Percentiles rank a stretch among this genome's conserved stretches.
Evolutionary conservation across 2,113 vertebrate genomes (phyloP).

Genomic region (Camelus dromedarius): DNA sequence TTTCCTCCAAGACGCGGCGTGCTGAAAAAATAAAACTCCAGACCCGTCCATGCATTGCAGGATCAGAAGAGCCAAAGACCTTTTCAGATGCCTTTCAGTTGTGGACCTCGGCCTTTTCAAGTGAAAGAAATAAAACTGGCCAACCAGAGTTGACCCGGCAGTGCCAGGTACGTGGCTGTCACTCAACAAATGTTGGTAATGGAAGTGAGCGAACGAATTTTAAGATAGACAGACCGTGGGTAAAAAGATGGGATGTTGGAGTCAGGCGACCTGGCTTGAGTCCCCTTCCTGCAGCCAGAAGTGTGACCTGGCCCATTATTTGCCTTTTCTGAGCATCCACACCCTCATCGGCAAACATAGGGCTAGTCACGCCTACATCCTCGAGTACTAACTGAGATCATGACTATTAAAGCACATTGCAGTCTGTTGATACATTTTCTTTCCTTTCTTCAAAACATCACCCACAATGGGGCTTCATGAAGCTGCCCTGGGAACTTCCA

Average conservation of each 20-base stretch:
- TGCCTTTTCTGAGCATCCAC: background rate
- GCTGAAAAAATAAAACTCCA: constrained; percentile 74
- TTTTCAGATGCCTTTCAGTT: background rate
- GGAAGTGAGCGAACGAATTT: background rate
- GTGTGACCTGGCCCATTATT: background rate
- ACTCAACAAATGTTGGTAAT: background rate
- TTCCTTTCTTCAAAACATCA: background rate
- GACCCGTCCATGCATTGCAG: constrained; percentile 64
- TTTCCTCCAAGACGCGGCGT: constrained; percentile 74
- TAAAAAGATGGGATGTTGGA: rapidly evolving
- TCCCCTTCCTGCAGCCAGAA: background rate
- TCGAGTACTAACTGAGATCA: rapidly evolving
- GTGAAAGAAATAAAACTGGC: constrained; percentile 25
- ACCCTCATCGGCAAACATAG: rapidly evolving
- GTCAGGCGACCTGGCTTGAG: background rate
- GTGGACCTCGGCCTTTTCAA: background rate
- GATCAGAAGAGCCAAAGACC: constrained; percentile 32
- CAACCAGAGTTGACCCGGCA: background rate
- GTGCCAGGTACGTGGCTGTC: rapidly evolving
- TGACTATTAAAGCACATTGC: rapidly evolving
- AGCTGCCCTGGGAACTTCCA: rapidly evolving
- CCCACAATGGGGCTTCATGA: rapidly evolving
- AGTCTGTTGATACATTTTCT: background rate
- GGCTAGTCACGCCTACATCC: rapidly evolving
- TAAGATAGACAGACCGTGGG: background rate